Conservation (phyloP, 2,888 invertebrate species). For the Sphecodes monilicornis region DNA sequence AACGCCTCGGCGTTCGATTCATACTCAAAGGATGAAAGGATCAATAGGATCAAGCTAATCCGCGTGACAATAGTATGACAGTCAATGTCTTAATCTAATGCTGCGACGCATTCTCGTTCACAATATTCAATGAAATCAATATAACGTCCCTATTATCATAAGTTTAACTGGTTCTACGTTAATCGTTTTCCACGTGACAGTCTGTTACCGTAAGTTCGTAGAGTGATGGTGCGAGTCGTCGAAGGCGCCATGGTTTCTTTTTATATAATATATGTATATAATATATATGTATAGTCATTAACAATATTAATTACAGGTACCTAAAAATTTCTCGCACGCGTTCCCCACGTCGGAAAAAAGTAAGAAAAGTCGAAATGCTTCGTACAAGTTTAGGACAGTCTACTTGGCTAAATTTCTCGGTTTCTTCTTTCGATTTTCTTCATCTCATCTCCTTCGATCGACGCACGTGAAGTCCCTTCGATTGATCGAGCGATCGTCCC, state of each 20-base stretch:
- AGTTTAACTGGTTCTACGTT: slow-evolving; percentile 9
- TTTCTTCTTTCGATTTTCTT: slow-evolving; percentile 2
- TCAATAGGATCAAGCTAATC: not conserved
- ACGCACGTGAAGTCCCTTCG: not conserved
- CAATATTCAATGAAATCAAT: not conserved
- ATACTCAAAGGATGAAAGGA: not conserved
- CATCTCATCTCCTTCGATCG: not conserved
- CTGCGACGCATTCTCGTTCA: not conserved
- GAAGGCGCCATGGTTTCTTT: slow-evolving; percentile 68
- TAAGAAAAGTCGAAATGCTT: slow-evolving; percentile 73
- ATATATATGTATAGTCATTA: slow-evolving; percentile 66
- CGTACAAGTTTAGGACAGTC: slow-evolving; percentile 65
- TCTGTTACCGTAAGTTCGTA: slow-evolving; percentile 49
- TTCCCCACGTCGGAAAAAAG: slow-evolving; percentile 68
- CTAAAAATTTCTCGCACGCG: slow-evolving; percentile 73
- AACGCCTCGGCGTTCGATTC: not conserved
- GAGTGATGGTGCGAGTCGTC: slow-evolving; percentile 61
- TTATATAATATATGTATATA: slow-evolving; percentile 56
- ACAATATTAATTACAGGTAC: slow-evolving; percentile 73
- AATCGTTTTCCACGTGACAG: slow-evolving; percentile 23
- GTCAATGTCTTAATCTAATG: slow-evolving; percentile 10
- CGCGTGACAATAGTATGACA: not conserved
- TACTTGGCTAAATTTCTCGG: slow-evolving; percentile 50
- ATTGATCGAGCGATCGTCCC: not conserved
- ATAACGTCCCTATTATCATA: not conserved